A percentile compares a stretch with the other conserved stretches of the same genome.
Evolutionary conservation across 1,140 invertebrate genomes (phyloP).

Genomic region (Heliconius congener): DNA sequence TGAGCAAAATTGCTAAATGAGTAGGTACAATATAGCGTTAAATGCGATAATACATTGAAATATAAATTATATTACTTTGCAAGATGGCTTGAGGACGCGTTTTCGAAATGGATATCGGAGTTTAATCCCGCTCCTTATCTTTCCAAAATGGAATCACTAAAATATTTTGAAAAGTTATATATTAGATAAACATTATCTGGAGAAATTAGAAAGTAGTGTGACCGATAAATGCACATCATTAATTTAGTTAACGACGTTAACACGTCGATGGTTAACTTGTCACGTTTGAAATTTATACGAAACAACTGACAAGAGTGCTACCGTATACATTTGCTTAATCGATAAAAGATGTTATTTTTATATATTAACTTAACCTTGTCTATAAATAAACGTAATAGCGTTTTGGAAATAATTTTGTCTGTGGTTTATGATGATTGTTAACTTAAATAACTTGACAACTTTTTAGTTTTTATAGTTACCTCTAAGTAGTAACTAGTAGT

Average conservation of each 20-base stretch:
- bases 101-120: no score
- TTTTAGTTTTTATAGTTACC: no score
- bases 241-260: slow-evolving; percentile 23
- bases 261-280: slow-evolving; percentile 24
- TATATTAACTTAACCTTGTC: background rate
- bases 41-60: no score
- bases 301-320: slow-evolving; percentile 4
- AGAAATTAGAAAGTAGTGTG: slow-evolving; percentile 17
- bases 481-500: no score
- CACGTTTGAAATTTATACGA: slow-evolving; percentile 10
- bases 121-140: no score
- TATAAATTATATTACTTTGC: no score
- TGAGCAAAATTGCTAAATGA: no score
- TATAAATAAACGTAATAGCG: background rate
- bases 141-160: no score
- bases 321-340: slow-evolving; percentile 20
- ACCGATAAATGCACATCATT: slow-evolving; percentile 2
- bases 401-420: background rate
- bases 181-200: background rate
- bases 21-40: no score
- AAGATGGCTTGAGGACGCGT: no score
- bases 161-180: background rate
- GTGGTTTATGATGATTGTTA: no score
- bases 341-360: slow-evolving; percentile 15
- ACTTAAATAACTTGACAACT: no score